Evolutionary conservation across 2,888 invertebrate species (phyloP).

Genomic region (Crematogaster levior): DNA sequence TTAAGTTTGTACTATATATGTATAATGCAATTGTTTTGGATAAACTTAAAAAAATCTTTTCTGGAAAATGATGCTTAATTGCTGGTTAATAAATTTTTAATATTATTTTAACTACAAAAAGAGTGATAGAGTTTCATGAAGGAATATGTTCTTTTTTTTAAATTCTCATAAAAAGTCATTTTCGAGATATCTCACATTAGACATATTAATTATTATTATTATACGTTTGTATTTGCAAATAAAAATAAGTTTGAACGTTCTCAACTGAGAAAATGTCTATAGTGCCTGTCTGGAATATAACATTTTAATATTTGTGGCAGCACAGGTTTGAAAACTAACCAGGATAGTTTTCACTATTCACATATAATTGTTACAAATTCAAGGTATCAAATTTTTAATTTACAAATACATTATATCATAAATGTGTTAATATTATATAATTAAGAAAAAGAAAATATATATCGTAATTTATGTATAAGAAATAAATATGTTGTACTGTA

Average conservation of each 20-base stretch:
- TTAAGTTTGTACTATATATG: too few species aligned
- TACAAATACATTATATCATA: conserved; percentile 83
- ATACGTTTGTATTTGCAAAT: conserved; percentile 58
- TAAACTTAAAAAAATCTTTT: neutral
- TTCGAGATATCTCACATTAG: conserved; percentile 1
- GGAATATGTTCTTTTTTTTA: neutral
- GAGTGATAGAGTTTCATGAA: neutral
- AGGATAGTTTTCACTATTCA: conserved; percentile 72
- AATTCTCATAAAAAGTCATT: neutral
- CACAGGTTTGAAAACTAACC: conserved; percentile 68
- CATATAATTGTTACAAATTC: conserved; percentile 75
- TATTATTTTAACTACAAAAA: neutral
- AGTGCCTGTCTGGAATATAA: conserved; percentile 62
- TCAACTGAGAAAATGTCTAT: conserved; percentile 64
- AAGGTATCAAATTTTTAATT: conserved; percentile 79
- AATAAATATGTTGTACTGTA: conserved; percentile 83
- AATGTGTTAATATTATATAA: conserved; percentile 83
- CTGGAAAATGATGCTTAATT: neutral
- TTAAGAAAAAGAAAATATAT: conserved; percentile 77
- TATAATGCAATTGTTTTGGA: too few species aligned
- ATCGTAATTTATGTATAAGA: conserved; percentile 81
- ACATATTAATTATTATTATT: neutral
- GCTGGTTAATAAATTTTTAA: neutral
- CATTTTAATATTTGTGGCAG: conserved; percentile 65
- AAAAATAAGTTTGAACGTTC: conserved; percentile 62